These are phyloP conservation scores for Myotis brandtii DNA, from an alignment of 2,113 vertebrate genomes.

Conservation along the genomic window DNA sequence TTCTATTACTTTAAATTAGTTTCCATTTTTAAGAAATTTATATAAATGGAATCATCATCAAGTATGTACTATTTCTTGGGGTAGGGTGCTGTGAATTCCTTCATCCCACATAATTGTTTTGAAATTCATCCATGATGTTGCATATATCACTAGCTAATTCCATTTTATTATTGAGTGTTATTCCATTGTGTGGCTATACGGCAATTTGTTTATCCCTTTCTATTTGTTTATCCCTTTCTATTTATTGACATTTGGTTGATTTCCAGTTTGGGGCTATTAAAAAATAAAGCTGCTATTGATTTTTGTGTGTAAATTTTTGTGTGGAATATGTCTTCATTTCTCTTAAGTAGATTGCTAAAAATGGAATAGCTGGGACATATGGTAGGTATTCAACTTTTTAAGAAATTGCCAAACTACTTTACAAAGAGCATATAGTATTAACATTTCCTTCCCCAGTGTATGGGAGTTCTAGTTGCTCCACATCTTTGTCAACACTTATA, in stretches of 20 bases:
- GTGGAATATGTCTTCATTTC: not conserved
- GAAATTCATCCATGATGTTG: not conserved
- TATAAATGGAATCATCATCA: not conserved
- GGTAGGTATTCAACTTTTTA: slow-evolving; percentile 25
- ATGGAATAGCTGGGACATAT: not conserved
- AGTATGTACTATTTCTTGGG: not conserved
- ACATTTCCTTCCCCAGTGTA: not conserved
- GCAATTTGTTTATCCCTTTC: not conserved
- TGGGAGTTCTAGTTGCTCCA: not conserved
- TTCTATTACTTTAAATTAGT: not conserved
- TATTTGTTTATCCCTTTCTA: not conserved
- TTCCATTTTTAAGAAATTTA: not conserved
- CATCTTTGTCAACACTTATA: not conserved
- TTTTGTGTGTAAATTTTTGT: not conserved
- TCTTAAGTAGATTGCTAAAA: slow-evolving; percentile 4
- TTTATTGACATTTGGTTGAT: not conserved
- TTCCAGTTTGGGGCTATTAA: not conserved
- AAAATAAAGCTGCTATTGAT: not conserved
- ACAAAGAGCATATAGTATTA: not conserved
- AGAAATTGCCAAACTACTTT: not conserved
- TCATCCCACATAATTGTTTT: not conserved
- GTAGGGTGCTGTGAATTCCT: not conserved
- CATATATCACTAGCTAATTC: not conserved
- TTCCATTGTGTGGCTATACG: not conserved
- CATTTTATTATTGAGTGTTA: not conserved